A percentile compares a stretch with the other conserved stretches of the same genome.
These are phyloP conservation scores for Meloidogyne chitwoodi DNA, from an alignment of 1,140 invertebrate genomes.

Conservation along the genomic window DNA sequence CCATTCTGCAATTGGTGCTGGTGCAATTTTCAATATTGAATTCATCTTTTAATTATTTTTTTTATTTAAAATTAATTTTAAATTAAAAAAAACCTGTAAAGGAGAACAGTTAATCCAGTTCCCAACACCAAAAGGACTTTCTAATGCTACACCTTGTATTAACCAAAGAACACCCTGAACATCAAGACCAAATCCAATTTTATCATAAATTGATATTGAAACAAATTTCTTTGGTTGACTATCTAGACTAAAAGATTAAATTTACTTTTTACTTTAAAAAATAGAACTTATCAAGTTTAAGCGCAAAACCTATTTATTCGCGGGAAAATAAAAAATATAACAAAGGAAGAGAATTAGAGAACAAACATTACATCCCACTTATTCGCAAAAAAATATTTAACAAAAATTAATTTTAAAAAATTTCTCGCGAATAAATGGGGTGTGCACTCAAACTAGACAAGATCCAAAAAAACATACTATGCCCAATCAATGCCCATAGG, in stretches of 20 bases:
- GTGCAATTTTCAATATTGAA: slow-evolving; percentile 8
- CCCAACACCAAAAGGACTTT: slow-evolving; percentile 37
- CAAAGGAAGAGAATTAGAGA: too few relatives aligned
- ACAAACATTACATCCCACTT: too few relatives aligned
- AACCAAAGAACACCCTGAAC: slow-evolving; percentile 36
- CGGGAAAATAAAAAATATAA: too few relatives aligned
- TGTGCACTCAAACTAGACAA: too few relatives aligned
- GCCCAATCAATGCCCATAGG: slow-evolving; percentile 49
- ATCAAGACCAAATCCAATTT: slow-evolving; percentile 34
- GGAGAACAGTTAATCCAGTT: slow-evolving; percentile 20
- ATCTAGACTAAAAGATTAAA: slow-evolving; percentile 29
- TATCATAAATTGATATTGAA: slow-evolving; percentile 34
- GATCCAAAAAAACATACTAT: slow-evolving; percentile 17
- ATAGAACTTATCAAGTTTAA: too few relatives aligned
- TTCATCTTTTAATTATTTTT: slow-evolving; percentile 3
- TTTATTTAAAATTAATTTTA: not conserved
- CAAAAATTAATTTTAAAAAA: too few relatives aligned
- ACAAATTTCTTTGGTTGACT: slow-evolving; percentile 36
- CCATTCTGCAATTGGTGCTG: slow-evolving; percentile 25
- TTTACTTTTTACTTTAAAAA: too few relatives aligned
- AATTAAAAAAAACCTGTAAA: not conserved
- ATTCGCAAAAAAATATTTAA: too few relatives aligned
- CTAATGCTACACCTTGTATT: slow-evolving; percentile 38
- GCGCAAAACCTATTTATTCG: too few relatives aligned
- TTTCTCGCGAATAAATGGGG: too few relatives aligned